Evolutionary conservation across 1,140 invertebrate species (phyloP).

Genomic region (Samia ricini): DNA sequence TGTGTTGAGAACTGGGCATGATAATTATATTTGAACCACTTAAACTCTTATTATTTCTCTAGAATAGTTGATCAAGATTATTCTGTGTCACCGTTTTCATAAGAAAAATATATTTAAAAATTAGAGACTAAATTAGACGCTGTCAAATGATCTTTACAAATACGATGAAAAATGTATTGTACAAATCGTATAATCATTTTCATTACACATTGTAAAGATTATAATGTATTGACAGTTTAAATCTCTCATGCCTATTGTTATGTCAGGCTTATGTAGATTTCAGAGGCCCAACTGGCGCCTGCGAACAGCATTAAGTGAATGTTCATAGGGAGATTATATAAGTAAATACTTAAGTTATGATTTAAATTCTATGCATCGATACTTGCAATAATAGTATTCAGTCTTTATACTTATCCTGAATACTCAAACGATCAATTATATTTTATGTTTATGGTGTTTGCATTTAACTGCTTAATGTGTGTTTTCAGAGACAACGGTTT

Average conservation of each 20-base stretch:
- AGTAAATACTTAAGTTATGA: slow-evolving; percentile 40
- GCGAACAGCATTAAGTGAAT: slow-evolving; percentile 28
- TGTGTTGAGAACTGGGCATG: no score
- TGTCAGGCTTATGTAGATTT: slow-evolving; percentile 3
- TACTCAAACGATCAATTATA: not conserved
- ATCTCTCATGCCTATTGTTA: not conserved
- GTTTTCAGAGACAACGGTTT: no score
- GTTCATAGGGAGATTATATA: slow-evolving; percentile 29
- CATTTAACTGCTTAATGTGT: not conserved
- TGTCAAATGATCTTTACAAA: no score
- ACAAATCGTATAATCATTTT: not conserved
- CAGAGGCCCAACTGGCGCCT: slow-evolving; percentile 5
- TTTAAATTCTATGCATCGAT: slow-evolving; percentile 55
- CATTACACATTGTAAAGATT: not conserved
- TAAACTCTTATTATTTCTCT: no score
- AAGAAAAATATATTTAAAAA: no score
- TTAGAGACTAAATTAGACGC: no score
- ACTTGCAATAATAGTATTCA: slow-evolving; percentile 55
- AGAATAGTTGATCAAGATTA: no score
- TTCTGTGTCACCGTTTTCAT: no score
- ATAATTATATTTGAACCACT: no score
- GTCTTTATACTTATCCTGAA: slow-evolving; percentile 2
- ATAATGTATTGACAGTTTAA: not conserved
- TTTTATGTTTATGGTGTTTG: not conserved
- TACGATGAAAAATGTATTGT: not conserved